phyloP scores from a whole-genome alignment of 2,113 vertebrate genomes.

The Paracanthobrama guichenoti region DNA sequence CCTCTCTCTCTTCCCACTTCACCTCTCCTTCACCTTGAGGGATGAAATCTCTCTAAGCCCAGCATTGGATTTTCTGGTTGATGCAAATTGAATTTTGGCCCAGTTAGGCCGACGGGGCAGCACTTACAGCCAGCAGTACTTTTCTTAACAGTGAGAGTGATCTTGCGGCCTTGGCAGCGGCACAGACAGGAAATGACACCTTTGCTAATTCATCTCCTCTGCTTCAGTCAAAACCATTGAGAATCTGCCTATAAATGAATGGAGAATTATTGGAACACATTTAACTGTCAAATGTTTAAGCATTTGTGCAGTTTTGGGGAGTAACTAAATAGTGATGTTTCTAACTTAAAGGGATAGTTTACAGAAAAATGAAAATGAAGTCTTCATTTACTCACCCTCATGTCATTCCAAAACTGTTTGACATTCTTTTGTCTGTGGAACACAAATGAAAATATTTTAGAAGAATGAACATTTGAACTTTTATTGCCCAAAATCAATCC shows the following conservation, averaged over 20 bases:
- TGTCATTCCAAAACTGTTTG: too few relatives aligned
- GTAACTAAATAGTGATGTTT: neutral
- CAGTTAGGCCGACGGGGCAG: slow-evolving; percentile 37
- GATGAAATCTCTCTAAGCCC: slow-evolving; percentile 49
- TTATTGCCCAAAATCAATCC: too few relatives aligned
- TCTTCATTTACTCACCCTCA: neutral
- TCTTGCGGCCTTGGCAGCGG: slow-evolving; percentile 23
- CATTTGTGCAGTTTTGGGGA: neutral
- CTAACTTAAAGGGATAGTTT: neutral
- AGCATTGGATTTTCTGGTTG: slow-evolving; percentile 50
- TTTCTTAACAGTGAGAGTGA: slow-evolving; percentile 40
- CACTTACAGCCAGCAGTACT: slow-evolving; percentile 39
- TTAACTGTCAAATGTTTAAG: neutral
- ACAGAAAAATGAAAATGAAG: neutral
- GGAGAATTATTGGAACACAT: neutral
- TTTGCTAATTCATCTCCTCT: slow-evolving; percentile 20
- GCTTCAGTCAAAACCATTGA: neutral
- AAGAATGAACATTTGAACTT: too few relatives aligned
- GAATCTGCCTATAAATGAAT: slow-evolving; percentile 19
- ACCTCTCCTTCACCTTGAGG: slow-evolving; percentile 54
- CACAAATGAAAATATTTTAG: too few relatives aligned
- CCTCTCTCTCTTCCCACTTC: slow-evolving; percentile 3
- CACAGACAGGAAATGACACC: slow-evolving; percentile 30
- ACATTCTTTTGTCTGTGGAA: neutral
- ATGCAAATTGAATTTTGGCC: slow-evolving; percentile 51